Percentiles rank a stretch among this genome's conserved stretches.
These are phyloP conservation scores for Xenopus laevis DNA, from an alignment of 2,113 vertebrate genomes.

Conservation along the genomic window DNA sequence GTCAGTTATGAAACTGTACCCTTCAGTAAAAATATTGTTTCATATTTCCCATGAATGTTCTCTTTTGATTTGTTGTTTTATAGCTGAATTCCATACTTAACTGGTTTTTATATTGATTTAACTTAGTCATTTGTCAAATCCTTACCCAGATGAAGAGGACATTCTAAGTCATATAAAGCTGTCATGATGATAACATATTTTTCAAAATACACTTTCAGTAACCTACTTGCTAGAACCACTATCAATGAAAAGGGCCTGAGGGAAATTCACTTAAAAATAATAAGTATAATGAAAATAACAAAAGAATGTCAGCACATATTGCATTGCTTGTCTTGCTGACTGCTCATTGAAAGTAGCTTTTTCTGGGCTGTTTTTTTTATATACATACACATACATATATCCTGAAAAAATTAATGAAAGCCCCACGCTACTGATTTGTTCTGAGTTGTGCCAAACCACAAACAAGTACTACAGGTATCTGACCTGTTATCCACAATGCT, in stretches of 20 bases:
- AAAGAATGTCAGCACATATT: constrained; percentile 23
- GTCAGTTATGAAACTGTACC: not conserved
- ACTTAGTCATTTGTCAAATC: constrained; percentile 38
- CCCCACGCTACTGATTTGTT: too few species aligned
- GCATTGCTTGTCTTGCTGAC: not conserved
- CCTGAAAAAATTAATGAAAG: too few species aligned
- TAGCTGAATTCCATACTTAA: constrained; percentile 28
- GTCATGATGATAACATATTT: constrained; percentile 30
- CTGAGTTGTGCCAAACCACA: too few species aligned
- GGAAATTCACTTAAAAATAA: constrained; percentile 27
- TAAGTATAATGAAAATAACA: constrained; percentile 25
- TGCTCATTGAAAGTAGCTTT: constrained; percentile 5
- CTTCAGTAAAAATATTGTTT: constrained; percentile 12
- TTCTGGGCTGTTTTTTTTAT: not conserved
- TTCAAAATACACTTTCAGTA: constrained; percentile 32
- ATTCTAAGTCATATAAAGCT: constrained; percentile 35
- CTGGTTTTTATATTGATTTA: constrained; percentile 40
- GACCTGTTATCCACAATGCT: too few species aligned
- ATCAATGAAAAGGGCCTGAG: constrained; percentile 25
- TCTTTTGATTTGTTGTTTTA: constrained; percentile 21
- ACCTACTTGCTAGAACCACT: constrained; percentile 28
- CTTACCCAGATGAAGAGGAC: constrained; percentile 34
- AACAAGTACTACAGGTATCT: too few species aligned
- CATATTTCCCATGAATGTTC: constrained; percentile 1
- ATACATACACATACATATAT: too few species aligned